Conservation (phyloP, 2,797 vertebrate genomes). For the Acrossocheilus fasciatus region DNA sequence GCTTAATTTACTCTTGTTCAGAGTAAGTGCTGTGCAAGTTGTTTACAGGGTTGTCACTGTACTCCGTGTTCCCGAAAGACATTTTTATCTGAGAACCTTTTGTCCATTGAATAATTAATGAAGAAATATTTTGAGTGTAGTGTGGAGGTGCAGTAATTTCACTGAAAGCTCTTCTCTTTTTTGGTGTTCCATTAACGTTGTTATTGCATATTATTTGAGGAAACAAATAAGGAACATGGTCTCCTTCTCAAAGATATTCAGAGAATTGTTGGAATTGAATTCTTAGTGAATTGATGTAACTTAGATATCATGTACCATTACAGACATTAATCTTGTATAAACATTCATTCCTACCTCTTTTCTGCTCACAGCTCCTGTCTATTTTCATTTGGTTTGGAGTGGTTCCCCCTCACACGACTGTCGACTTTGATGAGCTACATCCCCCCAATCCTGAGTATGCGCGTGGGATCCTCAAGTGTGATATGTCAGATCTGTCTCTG, state of each 20-base stretch:
- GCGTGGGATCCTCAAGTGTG: slow-evolving; percentile 91
- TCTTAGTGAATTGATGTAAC: neutral
- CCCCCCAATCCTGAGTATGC: slow-evolving; percentile 88
- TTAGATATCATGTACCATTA: neutral
- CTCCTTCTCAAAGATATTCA: neutral
- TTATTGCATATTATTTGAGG: neutral
- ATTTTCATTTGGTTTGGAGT: slow-evolving; percentile 87
- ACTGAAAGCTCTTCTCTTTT: slow-evolving; percentile 23
- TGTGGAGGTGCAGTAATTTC: neutral
- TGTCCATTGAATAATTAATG: slow-evolving; percentile 41
- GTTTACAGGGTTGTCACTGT: slow-evolving; percentile 11
- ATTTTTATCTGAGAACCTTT: slow-evolving; percentile 29
- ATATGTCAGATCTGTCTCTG: slow-evolving; percentile 96
- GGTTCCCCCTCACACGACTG: slow-evolving; percentile 84
- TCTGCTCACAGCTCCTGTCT: slow-evolving; percentile 72
- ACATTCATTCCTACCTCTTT: neutral
- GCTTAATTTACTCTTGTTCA: neutral
- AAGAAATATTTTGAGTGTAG: slow-evolving; percentile 12
- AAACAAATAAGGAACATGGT: neutral
- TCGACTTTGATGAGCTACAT: slow-evolving; percentile 90
- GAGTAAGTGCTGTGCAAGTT: neutral
- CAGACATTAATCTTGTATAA: slow-evolving; percentile 1
- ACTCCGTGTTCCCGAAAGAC: slow-evolving; percentile 13
- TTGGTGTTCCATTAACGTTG: neutral
- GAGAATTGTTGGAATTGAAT: neutral